Conservation (phyloP, 2,888 invertebrate genomes). For the Eucera pruinosa region DNA sequence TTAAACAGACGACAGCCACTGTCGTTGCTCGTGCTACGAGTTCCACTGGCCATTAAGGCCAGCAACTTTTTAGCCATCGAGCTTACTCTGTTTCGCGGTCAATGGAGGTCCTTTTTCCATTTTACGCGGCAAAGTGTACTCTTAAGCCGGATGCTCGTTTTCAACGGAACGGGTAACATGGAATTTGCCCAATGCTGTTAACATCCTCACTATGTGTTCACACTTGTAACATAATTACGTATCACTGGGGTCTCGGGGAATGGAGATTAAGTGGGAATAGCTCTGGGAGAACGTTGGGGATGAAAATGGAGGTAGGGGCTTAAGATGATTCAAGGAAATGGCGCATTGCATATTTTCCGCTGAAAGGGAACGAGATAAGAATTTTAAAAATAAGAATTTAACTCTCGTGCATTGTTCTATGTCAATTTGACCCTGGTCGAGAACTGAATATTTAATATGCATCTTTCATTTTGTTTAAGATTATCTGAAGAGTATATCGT, state of each 20-base stretch:
- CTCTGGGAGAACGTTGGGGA: not conserved
- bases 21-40: slow-evolving; percentile 19
- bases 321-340: not conserved
- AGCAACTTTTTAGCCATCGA: slow-evolving; percentile 17
- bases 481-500: too few relatives aligned
- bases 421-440: too few relatives aligned
- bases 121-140: not conserved
- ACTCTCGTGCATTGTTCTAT: too few relatives aligned
- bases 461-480: too few relatives aligned
- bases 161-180: not conserved
- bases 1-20: slow-evolving; percentile 30
- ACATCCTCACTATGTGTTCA: not conserved
- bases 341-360: too few relatives aligned
- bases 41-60: slow-evolving; percentile 16
- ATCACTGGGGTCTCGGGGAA: too few relatives aligned
- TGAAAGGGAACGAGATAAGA: too few relatives aligned
- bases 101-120: not conserved
- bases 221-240: not conserved
- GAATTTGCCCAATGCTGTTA: slow-evolving; percentile 1
- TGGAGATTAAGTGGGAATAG: not conserved
- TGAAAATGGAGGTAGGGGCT: not conserved
- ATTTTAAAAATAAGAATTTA: too few relatives aligned
- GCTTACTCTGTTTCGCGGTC: not conserved
- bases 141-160: not conserved
- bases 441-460: too few relatives aligned